phyloP scores from a whole-genome alignment of 2,113 vertebrate genomes.

The Grammomys surdaster region DNA sequence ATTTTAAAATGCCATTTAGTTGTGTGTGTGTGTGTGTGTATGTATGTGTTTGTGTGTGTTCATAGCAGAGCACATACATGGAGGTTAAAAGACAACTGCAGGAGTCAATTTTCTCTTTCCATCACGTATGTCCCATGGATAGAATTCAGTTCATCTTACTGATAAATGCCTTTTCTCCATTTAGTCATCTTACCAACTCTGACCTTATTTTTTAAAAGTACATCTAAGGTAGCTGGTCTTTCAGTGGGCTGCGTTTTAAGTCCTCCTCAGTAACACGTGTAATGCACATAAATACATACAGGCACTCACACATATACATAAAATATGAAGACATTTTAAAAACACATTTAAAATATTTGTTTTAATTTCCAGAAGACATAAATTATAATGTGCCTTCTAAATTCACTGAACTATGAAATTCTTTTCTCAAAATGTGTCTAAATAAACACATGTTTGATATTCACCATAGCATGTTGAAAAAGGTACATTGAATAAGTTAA shows the following conservation, averaged over 20 bases:
- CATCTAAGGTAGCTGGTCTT: too few relatives aligned
- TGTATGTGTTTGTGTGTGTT: background rate
- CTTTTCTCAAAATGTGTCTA: background rate
- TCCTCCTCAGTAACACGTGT: background rate
- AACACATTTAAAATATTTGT: background rate
- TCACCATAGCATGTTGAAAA: background rate
- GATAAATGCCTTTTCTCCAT: background rate
- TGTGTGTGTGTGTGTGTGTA: background rate
- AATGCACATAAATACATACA: background rate
- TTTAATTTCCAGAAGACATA: background rate
- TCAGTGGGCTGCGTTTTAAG: background rate
- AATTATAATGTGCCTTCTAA: background rate
- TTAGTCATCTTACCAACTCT: background rate
- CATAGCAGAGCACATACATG: background rate
- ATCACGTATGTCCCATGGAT: background rate
- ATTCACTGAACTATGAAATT: background rate
- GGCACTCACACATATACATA: background rate
- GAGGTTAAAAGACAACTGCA: background rate
- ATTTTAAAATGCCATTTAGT: background rate
- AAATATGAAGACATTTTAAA: background rate
- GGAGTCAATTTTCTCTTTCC: background rate
- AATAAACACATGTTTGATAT: background rate
- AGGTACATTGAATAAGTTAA: background rate
- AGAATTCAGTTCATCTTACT: background rate
- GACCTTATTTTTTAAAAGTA: background rate